A percentile compares a stretch with the other conserved stretches of the same genome.
Conservation (phyloP, 1,140 invertebrate genomes). For the Nautilus pompilius region DNA sequence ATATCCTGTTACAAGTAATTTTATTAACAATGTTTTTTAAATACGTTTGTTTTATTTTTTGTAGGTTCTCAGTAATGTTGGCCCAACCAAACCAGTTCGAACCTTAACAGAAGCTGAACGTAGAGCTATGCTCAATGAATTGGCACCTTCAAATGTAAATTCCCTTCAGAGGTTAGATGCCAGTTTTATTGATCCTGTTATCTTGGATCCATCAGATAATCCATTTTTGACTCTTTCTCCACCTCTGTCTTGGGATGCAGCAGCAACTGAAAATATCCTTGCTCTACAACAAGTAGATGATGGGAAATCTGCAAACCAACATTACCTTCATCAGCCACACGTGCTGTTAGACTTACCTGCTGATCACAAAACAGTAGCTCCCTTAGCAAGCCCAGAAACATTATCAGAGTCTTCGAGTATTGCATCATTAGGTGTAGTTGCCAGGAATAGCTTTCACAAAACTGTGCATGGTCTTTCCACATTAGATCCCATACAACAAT, state of each 20-base stretch:
- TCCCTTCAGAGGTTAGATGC: constrained; percentile 10
- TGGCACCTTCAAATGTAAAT: constrained; percentile 14
- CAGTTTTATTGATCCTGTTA: constrained; percentile 12
- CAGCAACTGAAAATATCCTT: constrained; percentile 9
- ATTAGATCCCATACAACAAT: constrained; percentile 25
- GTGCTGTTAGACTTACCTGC: neutral
- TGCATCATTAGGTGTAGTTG: constrained; percentile 34
- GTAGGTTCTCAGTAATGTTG: constrained; percentile 54
- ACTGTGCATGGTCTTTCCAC: constrained; percentile 20
- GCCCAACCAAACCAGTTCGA: constrained; percentile 54
- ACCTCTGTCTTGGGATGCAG: constrained; percentile 14
- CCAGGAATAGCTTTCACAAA: constrained; percentile 18
- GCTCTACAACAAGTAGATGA: neutral
- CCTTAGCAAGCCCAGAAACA: constrained; percentile 75
- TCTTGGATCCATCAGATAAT: constrained; percentile 3
- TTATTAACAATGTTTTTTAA: neutral
- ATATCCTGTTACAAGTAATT: neutral
- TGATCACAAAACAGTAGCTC: constrained; percentile 59
- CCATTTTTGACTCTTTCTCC: neutral
- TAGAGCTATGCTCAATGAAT: constrained; percentile 25
- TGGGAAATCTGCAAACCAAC: neutral
- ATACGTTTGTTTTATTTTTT: constrained; percentile 20
- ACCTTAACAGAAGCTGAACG: constrained; percentile 40
- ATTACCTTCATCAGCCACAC: neutral
- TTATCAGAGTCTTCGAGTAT: constrained; percentile 72